Base-by-base conservation (phyloP, 2,888 invertebrate species). In the Cephus pulcher region DNA sequence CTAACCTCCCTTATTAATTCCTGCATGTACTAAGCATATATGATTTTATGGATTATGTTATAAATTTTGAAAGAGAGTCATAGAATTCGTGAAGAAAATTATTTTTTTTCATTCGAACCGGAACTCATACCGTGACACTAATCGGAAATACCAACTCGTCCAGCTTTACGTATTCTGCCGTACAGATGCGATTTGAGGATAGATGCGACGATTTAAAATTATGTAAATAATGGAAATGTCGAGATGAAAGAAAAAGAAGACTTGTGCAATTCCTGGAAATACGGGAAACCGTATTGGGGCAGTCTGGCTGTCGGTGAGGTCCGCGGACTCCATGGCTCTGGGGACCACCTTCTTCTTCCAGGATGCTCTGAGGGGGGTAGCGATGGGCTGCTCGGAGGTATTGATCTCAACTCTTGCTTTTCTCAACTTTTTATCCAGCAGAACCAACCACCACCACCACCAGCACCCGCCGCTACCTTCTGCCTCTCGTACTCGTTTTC, bases 401-500 rank as follows among this genome's bases (percentile, higher is more conserved):
- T 91, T 91, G 91, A 91, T 91, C 91, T 90, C 88, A 89, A 90
- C 91, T 91, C 91, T 90, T 90, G 89, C 89, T 90, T 91, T 91
- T 90, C 90, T 91, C 88, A 90, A 91, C 89, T 90, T 91, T 90
- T 90, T 91, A 90, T 90, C 89, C 90, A 84, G 85, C 88, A 86
- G 88, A 89, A 89, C 87, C 88, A 86, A 86, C 84, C 84, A 84
- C 82, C 82, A 81, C 87, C 81, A 86, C 88, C 86, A 82, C 82
- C 85, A 85, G 73, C 80, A 77, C 79, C 83, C 82, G 84, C 84
- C 85, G 11, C 71, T 71, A 33, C 71, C 71, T 33, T 34, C 33
- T 71, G 56, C 56, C 56, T 56, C 56, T 56, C 56, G 23, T 40
- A 40, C 40, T 40, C 40, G 56, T 23, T 56, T 56, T 56, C 56